Conservation (phyloP, 2,797 vertebrate genomes). For the Sternotherus odoratus region DNA sequence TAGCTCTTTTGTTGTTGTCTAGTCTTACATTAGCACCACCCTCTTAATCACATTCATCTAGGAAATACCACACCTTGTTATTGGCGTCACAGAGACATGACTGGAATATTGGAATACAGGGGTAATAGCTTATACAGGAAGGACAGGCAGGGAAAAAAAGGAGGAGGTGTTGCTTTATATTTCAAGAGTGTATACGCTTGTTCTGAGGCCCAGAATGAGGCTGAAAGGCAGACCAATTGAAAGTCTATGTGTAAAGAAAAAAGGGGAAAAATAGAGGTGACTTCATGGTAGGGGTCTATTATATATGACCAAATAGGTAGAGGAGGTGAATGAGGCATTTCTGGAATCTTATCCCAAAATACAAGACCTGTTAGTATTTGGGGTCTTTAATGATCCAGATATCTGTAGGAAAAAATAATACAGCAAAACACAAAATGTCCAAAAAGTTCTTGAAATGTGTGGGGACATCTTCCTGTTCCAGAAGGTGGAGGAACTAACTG, state of each 20-base stretch:
- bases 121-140: not conserved
- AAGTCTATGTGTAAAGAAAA: not conserved
- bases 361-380: not conserved
- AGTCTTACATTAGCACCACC: constrained; percentile 23
- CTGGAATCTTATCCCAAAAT: not conserved
- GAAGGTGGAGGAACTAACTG: not conserved
- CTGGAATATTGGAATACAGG: not conserved
- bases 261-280: not conserved
- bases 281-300: not conserved
- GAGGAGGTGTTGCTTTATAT: not conserved
- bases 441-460: not conserved
- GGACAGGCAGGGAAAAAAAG: not conserved
- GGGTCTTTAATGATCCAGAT: not conserved
- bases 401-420: not conserved
- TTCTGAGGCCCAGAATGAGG: not conserved
- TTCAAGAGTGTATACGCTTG: not conserved
- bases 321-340: not conserved
- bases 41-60: constrained; percentile 5
- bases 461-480: not conserved
- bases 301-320: not conserved
- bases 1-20: not conserved
- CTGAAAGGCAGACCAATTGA: not conserved
- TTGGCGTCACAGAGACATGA: not conserved
- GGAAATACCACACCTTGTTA: constrained; percentile 50
- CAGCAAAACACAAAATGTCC: not conserved